phyloP scores from a whole-genome alignment of 2,797 vertebrate species.

The Leptodactylus fallax region DNA sequence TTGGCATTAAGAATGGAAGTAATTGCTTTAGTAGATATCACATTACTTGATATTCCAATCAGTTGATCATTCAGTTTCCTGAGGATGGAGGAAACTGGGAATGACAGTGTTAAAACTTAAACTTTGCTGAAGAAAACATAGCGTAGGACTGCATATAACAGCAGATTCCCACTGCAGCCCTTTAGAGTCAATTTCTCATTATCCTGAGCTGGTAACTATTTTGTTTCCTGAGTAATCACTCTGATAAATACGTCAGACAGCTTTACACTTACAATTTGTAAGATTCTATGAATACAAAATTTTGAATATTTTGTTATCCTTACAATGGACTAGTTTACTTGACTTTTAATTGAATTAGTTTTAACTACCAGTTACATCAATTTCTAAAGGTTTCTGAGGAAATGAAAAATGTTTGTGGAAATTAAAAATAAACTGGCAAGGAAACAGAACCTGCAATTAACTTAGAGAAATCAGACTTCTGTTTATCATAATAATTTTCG shows the following conservation, averaged over 20 bases:
- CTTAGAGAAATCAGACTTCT: no score
- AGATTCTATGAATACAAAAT: no score
- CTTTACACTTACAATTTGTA: neutral
- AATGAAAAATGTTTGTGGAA: no score
- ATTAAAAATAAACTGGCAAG: no score
- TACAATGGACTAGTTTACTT: no score
- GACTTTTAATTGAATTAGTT: no score
- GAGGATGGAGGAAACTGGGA: neutral
- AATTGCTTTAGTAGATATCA: no score
- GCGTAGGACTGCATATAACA: neutral
- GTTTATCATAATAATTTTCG: no score
- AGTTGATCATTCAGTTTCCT: neutral
- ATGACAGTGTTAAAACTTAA: neutral
- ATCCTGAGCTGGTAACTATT: neutral
- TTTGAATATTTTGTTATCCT: no score
- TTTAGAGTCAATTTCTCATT: slow-evolving; percentile 12
- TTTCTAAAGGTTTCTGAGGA: no score
- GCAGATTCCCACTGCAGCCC: slow-evolving; percentile 5
- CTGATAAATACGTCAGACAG: neutral
- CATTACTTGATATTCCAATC: neutral
- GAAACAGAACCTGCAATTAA: no score
- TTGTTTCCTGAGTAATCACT: neutral
- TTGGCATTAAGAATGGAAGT: neutral
- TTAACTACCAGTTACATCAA: no score
- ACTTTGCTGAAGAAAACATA: neutral